Percentiles rank a stretch among this genome's conserved stretches.
These are phyloP conservation scores for Sebastes cheni DNA, from an alignment of 2,797 vertebrate genomes.

Conservation along the genomic window DNA sequence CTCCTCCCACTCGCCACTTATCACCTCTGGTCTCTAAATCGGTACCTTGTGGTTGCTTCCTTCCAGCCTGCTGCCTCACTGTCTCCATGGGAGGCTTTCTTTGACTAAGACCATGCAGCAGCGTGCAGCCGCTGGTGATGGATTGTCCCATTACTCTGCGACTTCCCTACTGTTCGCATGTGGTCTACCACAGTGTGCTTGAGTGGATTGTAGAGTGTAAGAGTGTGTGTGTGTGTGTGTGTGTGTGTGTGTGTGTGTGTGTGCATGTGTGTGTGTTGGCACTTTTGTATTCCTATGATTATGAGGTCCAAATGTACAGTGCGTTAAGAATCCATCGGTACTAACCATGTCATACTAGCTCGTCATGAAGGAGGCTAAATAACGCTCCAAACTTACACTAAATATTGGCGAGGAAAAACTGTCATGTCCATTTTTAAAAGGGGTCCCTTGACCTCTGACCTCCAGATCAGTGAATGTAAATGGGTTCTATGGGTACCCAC, in stretches of 20 bases:
- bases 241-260: neutral
- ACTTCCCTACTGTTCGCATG: conserved; percentile 69
- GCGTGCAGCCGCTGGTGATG: conserved; percentile 69
- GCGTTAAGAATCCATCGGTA: too few relatives aligned
- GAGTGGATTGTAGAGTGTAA: conserved; percentile 31
- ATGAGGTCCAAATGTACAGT: neutral
- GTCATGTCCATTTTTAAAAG: too few relatives aligned
- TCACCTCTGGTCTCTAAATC: conserved; percentile 63
- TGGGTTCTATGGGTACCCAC: too few relatives aligned
- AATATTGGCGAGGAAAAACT: too few relatives aligned
- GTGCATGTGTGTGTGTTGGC: neutral
- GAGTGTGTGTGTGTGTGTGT: conserved; percentile 4
- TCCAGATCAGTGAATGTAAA: too few relatives aligned
- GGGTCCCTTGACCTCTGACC: too few relatives aligned
- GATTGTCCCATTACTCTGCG: conserved; percentile 77
- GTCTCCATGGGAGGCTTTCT: conserved; percentile 66
- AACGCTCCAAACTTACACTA: too few relatives aligned
- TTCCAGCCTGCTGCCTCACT: conserved; percentile 41
- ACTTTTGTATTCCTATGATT: conserved; percentile 1
- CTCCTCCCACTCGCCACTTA: conserved; percentile 30
- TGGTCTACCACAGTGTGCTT: conserved; percentile 51
- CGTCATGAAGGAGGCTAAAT: too few relatives aligned
- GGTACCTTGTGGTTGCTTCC: conserved; percentile 46
- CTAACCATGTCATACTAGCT: too few relatives aligned
- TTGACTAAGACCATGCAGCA: conserved; percentile 68